Conservation (phyloP, 1,140 invertebrate species). For the Drosophila serrata region DNA sequence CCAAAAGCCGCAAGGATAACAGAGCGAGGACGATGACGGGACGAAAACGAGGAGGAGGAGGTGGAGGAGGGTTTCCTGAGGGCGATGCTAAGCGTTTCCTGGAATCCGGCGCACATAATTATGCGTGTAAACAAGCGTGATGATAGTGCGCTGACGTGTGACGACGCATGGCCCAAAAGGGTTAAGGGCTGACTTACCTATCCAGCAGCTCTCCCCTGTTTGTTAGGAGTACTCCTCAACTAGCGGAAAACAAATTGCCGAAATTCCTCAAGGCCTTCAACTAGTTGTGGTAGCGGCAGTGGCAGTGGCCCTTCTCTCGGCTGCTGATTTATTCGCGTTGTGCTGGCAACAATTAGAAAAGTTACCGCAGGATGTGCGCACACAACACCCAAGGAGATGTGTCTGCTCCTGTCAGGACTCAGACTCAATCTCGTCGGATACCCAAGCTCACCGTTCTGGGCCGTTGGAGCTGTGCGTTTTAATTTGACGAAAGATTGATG, state of each 20-base stretch:
- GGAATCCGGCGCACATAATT: conserved; percentile 77
- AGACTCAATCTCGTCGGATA: conserved; percentile 14
- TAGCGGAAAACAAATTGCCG: conserved; percentile 70
- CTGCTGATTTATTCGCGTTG: conserved; percentile 82
- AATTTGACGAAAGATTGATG: conserved; percentile 85
- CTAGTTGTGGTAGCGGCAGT: conserved; percentile 21
- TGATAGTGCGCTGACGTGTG: conserved; percentile 80
- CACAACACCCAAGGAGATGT: conserved; percentile 33
- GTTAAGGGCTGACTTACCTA: conserved; percentile 43
- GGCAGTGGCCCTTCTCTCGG: conserved; percentile 46
- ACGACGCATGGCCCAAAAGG: conserved; percentile 54
- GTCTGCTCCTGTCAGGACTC: conserved; percentile 25
- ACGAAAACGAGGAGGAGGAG: neutral
- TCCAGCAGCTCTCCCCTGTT: conserved; percentile 16
- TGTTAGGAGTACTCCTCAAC: conserved; percentile 58
- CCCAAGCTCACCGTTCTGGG: conserved; percentile 45
- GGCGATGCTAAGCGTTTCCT: conserved; percentile 42
- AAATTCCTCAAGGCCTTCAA: conserved; percentile 57
- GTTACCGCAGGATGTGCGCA: conserved; percentile 76
- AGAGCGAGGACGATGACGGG: conserved; percentile 8
- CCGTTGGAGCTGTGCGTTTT: conserved; percentile 72
- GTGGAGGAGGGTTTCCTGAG: neutral
- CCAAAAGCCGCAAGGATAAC: conserved; percentile 62
- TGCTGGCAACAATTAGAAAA: conserved; percentile 84
- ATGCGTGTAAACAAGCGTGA: conserved; percentile 83